A percentile compares a stretch with the other conserved stretches of the same genome.
These are phyloP conservation scores for Drosophila diplacantha DNA, from an alignment of 2,888 invertebrate species.

Conservation along the genomic window DNA sequence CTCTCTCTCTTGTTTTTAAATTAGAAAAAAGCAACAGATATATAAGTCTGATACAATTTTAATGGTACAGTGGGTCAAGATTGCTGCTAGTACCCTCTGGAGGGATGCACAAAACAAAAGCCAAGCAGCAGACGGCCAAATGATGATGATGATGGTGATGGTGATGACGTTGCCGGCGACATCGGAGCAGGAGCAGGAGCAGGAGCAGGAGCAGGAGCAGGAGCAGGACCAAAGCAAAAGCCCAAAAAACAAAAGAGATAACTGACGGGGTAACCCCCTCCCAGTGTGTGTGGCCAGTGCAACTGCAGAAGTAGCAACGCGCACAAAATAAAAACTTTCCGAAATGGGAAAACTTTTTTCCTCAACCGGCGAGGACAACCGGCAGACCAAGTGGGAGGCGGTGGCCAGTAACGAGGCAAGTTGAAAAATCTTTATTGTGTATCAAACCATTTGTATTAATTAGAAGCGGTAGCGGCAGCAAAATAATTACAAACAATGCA, in stretches of 20 bases:
- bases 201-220: neutral
- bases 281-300: slow-evolving; percentile 32
- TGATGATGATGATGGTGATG: slow-evolving; percentile 52
- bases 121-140: slow-evolving; percentile 21
- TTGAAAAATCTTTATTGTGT: slow-evolving; percentile 74
- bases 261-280: slow-evolving; percentile 7
- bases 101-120: slow-evolving; percentile 20
- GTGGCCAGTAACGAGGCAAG: slow-evolving; percentile 65
- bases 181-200: neutral
- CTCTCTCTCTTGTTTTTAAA: too few species aligned
- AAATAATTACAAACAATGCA: slow-evolving; percentile 70
- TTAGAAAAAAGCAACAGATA: neutral
- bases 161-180: slow-evolving; percentile 19
- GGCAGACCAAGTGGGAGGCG: neutral
- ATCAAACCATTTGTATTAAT: slow-evolving; percentile 76
- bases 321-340: slow-evolving; percentile 68
- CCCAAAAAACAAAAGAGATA: slow-evolving; percentile 60
- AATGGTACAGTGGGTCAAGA: slow-evolving; percentile 7
- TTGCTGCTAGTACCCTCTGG: slow-evolving; percentile 1
- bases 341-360: slow-evolving; percentile 72
- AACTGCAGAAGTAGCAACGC: slow-evolving; percentile 52
- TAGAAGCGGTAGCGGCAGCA: slow-evolving; percentile 69
- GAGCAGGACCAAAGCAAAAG: slow-evolving; percentile 37
- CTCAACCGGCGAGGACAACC: slow-evolving; percentile 52
- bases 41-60: neutral